These are phyloP conservation scores for Tachysurus fulvidraco DNA, from an alignment of 2,113 vertebrate species.

Conservation along the genomic window DNA sequence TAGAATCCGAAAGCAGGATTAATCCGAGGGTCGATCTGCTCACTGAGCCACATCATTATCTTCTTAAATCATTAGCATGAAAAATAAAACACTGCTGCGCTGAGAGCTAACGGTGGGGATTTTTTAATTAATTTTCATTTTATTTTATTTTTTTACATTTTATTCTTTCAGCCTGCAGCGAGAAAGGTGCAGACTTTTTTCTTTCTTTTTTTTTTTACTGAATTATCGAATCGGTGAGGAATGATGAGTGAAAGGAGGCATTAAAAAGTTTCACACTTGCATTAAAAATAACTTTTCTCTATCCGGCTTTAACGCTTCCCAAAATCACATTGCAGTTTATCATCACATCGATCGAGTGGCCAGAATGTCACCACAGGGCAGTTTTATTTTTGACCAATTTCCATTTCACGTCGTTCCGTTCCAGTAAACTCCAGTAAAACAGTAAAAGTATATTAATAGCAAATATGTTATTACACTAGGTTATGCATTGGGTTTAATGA, in stretches of 20 bases:
- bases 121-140: background rate
- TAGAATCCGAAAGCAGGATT: background rate
- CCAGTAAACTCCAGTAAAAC: too few species aligned
- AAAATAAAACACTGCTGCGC: background rate
- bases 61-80: constrained; percentile 2
- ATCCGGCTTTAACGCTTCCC: background rate
- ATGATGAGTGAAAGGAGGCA: background rate
- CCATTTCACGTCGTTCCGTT: too few species aligned
- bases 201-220: too few species aligned
- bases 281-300: background rate
- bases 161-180: background rate
- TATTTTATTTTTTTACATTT: too few species aligned
- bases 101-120: background rate
- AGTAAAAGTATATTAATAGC: too few species aligned
- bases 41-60: constrained; percentile 1
- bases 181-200: background rate
- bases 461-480: background rate
- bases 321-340: background rate
- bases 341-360: too few species aligned
- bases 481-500: background rate
- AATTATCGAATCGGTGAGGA: background rate
- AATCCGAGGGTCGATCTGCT: background rate
- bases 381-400: background rate
- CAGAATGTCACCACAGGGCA: background rate
- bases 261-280: background rate